Conservation (phyloP, 2,113 vertebrate species). For the Oncorhynchus nerka region DNA sequence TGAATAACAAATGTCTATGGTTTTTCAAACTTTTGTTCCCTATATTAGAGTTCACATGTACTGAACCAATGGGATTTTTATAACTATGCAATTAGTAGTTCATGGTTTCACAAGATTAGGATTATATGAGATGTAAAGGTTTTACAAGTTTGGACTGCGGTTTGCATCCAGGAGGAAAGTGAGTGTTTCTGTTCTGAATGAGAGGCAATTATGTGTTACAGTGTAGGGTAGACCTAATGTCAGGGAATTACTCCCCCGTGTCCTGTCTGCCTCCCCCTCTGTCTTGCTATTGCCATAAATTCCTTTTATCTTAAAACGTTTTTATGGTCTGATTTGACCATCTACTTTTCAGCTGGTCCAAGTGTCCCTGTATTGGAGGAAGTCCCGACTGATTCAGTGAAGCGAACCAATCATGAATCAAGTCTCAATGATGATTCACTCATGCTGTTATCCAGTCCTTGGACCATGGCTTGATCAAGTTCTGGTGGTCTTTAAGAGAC, state of each 20-base stretch:
- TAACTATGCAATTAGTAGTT: constrained; percentile 43
- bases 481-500: constrained; percentile 51
- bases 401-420: too few relatives aligned
- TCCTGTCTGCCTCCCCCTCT: too few relatives aligned
- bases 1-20: not conserved
- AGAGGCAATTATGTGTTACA: constrained; percentile 15
- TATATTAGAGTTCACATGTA: constrained; percentile 20
- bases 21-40: not conserved
- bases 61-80: constrained; percentile 41
- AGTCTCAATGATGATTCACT: constrained; percentile 40
- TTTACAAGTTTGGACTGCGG: constrained; percentile 34
- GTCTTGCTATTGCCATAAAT: too few relatives aligned
- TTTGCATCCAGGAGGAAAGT: constrained; percentile 42
- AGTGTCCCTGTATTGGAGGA: too few relatives aligned
- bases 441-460: constrained; percentile 48
- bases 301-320: too few relatives aligned
- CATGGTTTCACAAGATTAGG: constrained; percentile 31
- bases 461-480: constrained; percentile 71
- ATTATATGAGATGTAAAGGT: constrained; percentile 36
- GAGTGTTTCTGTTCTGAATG: constrained; percentile 7
- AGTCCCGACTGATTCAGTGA: too few relatives aligned
- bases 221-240: not conserved
- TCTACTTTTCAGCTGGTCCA: too few relatives aligned
- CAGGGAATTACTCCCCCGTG: not conserved
- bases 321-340: too few relatives aligned